Evolutionary conservation across 2,888 invertebrate genomes (phyloP), one percentile per base, ranked within the genome.

Genomic region (Diaprepes abbreviatus): DNA sequence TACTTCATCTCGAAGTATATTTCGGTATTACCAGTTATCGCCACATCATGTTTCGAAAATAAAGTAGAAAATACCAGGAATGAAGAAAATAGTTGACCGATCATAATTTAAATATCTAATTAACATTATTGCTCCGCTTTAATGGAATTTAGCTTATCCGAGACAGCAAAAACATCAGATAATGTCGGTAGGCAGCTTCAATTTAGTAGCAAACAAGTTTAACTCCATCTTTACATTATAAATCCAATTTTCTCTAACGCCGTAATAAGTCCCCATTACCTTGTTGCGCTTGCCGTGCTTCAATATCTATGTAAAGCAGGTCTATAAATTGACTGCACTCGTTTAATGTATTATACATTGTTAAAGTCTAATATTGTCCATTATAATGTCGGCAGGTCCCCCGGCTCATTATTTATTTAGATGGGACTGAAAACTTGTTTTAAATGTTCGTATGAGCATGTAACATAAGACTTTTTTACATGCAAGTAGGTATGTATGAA

Each of bases 331-430:
- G 50, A 19, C 12, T 16, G 35, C 40, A 17, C 45, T 52, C 59
- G 38, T 58, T 52, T 52, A 36, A 55, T 35, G 43, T 63, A n/a
- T n/a, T n/a, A n/a, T 50, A 59, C 59, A 59, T 59, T 66, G 66
- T 66, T 40, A 38, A 12, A 24, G 21, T 3, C 66, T 58, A 66
- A 66, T 58, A 66, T 48, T 33, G 45, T 14, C 52, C 19, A 24
- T 45, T 45, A 45, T 24, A 45, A 4, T 45, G 45, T 45, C 45
- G 16, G 6, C 45, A 6, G n/a, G n/a, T n/a, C 24, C 12, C 12
- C 12, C 24, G 21, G 12, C 5, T 45, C 45, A 24, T 45, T 45
- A 45, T 45, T 45, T 45, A 45, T 45, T n/a, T n/a, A n/a, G n/a
- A n/a, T n/a, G n/a, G n/a, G n/a, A n/a, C n/a, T n/a, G n/a, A n/a